Evolutionary conservation across 2,113 vertebrate genomes (phyloP).

Genomic region (Trochalopteron elliotii): DNA sequence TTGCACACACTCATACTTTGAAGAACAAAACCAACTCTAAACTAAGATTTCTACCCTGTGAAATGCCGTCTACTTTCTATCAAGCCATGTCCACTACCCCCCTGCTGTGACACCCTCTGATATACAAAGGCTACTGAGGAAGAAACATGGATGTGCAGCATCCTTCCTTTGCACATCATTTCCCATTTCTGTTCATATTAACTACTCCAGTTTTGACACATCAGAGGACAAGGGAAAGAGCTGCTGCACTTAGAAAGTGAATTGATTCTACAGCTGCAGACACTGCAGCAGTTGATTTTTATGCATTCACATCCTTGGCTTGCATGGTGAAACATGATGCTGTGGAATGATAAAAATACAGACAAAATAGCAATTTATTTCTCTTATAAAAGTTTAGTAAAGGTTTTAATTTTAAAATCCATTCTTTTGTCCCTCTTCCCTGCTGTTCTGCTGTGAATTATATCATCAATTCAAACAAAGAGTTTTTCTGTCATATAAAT

Average conservation of each 20-base stretch:
- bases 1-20: background rate
- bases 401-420: background rate
- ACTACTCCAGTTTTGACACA: background rate
- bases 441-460: background rate
- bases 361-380: background rate
- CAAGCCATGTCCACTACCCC: background rate
- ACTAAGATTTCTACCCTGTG: background rate
- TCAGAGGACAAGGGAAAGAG: background rate
- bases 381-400: background rate
- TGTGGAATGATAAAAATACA: background rate
- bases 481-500: background rate
- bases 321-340: background rate
- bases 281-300: background rate
- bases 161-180: background rate
- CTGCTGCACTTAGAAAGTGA: background rate
- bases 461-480: background rate
- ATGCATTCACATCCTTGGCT: background rate
- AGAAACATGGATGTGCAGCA: background rate
- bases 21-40: background rate
- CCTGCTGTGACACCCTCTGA: background rate
- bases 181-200: fast-evolving
- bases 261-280: fast-evolving
- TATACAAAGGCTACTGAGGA: background rate
- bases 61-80: background rate
- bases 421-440: background rate